Evolutionary conservation across 2,797 vertebrate genomes (phyloP).

Genomic region (Macropus fuliginosus): DNA sequence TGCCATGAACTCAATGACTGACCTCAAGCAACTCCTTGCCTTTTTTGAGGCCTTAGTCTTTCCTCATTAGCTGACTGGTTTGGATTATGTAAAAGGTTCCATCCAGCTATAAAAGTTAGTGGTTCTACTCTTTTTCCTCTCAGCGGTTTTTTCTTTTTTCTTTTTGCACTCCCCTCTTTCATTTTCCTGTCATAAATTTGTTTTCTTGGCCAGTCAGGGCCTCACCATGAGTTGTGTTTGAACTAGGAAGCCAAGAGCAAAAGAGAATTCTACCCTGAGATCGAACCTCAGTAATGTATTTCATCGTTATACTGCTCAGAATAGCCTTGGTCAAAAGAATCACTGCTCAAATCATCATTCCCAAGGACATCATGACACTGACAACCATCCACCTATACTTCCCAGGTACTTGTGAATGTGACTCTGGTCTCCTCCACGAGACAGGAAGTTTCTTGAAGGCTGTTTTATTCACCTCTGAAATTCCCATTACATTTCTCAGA

Average conservation of each 20-base stretch:
- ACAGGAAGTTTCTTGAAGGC: not conserved
- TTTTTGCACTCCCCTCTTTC: not conserved
- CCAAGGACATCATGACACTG: not conserved
- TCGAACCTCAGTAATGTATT: not conserved
- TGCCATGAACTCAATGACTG: not conserved
- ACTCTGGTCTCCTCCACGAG: not conserved
- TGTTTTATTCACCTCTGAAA: not conserved
- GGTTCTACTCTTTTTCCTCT: not conserved
- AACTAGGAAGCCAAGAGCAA: not conserved
- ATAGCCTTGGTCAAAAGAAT: not conserved
- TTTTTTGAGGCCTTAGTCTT: not conserved
- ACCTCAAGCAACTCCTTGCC: not conserved
- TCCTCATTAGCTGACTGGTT: not conserved
- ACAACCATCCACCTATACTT: not conserved
- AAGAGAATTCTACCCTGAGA: not conserved
- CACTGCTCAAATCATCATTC: not conserved
- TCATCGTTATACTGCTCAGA: not conserved
- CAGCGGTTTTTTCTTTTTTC: not conserved
- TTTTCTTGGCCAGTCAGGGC: not conserved
- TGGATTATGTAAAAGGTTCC: not conserved
- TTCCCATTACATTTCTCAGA: not conserved
- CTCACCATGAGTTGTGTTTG: not conserved
- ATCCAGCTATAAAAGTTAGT: not conserved
- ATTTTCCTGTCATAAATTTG: not conserved
- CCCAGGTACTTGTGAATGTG: not conserved